These are phyloP conservation scores for Liasis olivaceus DNA, from an alignment of 2,797 vertebrate species.

Conservation along the genomic window DNA sequence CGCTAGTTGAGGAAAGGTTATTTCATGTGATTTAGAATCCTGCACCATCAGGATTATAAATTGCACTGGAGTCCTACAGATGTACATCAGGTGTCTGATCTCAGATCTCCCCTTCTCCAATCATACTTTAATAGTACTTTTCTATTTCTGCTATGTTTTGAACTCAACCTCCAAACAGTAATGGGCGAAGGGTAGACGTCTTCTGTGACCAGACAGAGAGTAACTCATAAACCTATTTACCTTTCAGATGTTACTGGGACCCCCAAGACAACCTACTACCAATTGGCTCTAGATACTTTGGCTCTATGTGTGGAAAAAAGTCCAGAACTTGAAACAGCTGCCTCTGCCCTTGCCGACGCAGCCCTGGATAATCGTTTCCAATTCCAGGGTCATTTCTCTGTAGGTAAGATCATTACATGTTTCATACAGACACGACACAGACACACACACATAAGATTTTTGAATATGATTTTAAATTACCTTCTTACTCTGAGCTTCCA, in stretches of 20 bases:
- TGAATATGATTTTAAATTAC: not conserved
- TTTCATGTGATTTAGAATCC: not conserved
- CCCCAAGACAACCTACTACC: conserved; percentile 49
- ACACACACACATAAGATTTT: not conserved
- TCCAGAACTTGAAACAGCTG: rapidly evolving
- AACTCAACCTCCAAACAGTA: not conserved
- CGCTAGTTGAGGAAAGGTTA: not conserved
- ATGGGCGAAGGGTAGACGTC: not conserved
- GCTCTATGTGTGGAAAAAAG: conserved; percentile 62
- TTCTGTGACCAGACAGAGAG: not conserved
- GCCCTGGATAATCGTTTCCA: not conserved
- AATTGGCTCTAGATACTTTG: conserved; percentile 60
- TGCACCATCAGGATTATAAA: not conserved
- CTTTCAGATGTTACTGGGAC: not conserved
- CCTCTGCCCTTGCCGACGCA: conserved; percentile 50
- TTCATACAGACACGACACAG: not conserved
- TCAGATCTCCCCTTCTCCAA: not conserved
- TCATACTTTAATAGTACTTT: not conserved
- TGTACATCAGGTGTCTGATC: not conserved
- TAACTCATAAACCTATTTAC: not conserved
- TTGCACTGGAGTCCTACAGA: not conserved
- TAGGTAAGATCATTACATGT: conserved; percentile 62
- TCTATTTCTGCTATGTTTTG: not conserved
- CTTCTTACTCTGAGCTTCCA: not conserved
- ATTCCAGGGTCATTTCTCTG: not conserved